Base-by-base conservation (phyloP, 1,140 invertebrate species). In the Pseudomyrmex sp. region DNA sequence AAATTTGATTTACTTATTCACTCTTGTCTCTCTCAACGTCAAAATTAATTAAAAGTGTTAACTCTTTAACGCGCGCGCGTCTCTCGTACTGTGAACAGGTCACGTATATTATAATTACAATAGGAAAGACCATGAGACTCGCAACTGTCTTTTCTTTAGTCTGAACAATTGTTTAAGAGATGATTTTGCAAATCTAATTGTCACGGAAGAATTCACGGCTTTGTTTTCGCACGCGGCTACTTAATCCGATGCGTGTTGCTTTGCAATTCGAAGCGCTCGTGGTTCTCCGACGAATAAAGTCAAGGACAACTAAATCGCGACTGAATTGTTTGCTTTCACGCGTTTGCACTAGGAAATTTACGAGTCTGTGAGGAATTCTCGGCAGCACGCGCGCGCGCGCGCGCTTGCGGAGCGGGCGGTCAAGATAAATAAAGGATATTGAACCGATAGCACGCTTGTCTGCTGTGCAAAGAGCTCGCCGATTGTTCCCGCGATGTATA, bases 301-400 rank as follows among this genome's bases (percentile, higher is more conserved):
- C 76, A 72, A 80, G 76, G 76, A 80, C 76, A 72, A 35, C 54
- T 59, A n/a, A 80, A 72, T 72, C 66, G 44, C 66, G 54, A 13
- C 20, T 1, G 44, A 50, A 50, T 66, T 77, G 75, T 77, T 77
- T 77, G 50, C 52, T 70, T 48, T 69, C 9, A 15, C 54, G 66
- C 13, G 66, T 72, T 80, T 80, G 66, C 46, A 61, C 72, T 72
- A 59, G 76, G 46, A 72, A 80, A 80, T 80, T 80, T 80, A 80
- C 76, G 76, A 72, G 66, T 35, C 54, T n/a, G 56, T 61, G 66
- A 61, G 65, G 76, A 80, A 80, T 80, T 80, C 35, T 35, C 2
- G n/a, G 12, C 13, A 18, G 54, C 65, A 7, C 66, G 12, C 20
- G 65, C 65, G 23, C 15, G 65, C 65, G 63, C 65, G 50, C 18